These are phyloP conservation scores for Bombus pascuorum DNA, from an alignment of 1,140 invertebrate species.

Conservation along the genomic window DNA sequence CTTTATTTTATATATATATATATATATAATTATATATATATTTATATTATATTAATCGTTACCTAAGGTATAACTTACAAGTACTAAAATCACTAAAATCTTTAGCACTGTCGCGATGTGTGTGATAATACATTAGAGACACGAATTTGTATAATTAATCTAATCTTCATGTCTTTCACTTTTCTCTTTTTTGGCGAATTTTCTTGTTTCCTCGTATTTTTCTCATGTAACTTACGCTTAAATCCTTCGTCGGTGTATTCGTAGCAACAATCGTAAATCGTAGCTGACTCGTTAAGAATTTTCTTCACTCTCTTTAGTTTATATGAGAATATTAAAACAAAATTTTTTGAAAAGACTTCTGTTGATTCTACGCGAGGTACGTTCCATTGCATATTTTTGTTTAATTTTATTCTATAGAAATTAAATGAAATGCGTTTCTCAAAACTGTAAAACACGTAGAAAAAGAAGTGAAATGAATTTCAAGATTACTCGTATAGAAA, in stretches of 20 bases:
- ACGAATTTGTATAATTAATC: slow-evolving; percentile 50
- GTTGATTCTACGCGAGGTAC: slow-evolving; percentile 45
- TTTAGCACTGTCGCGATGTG: slow-evolving; percentile 67
- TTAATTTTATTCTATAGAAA: slow-evolving; percentile 9
- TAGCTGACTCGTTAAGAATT: not conserved
- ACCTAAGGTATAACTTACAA: slow-evolving; percentile 72
- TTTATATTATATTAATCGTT: slow-evolving; percentile 66
- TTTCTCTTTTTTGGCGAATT: slow-evolving; percentile 7
- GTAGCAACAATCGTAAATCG: slow-evolving; percentile 28
- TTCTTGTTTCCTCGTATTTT: not conserved
- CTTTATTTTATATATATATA: slow-evolving; percentile 71
- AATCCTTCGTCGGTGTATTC: slow-evolving; percentile 20
- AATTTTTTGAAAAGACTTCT: not conserved
- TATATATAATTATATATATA: slow-evolving; percentile 73
- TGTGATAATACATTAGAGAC: slow-evolving; percentile 64
- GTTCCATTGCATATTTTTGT: slow-evolving; percentile 19
- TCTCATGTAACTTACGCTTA: slow-evolving; percentile 7
- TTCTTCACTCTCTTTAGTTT: not conserved
- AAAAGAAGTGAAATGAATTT: not conserved
- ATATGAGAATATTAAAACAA: not conserved
- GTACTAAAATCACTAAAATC: slow-evolving; percentile 67
- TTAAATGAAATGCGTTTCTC: not conserved
- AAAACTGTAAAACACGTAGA: not conserved
- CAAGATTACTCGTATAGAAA: not conserved
- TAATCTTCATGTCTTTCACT: too few species aligned